Conservation (phyloP, 2,113 vertebrate species). For the Ceyx melanurus region DNA sequence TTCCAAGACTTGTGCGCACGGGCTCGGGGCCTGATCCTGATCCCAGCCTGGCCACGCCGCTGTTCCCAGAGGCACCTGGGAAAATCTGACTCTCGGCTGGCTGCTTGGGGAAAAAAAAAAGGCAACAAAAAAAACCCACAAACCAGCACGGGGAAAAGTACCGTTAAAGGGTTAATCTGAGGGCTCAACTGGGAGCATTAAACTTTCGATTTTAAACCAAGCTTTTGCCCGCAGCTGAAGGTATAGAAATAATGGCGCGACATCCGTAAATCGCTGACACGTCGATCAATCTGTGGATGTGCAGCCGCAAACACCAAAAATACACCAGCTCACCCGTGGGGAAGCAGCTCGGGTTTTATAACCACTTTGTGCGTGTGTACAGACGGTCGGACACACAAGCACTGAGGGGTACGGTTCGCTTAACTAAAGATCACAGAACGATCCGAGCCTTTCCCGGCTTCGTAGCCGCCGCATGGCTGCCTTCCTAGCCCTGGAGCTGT, state of each 20-base stretch:
- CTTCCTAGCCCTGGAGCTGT: background rate
- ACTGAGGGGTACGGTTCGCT: accelerated
- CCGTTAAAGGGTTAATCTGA: background rate
- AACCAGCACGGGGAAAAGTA: accelerated
- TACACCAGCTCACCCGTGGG: background rate
- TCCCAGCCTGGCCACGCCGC: background rate
- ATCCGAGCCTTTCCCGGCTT: accelerated
- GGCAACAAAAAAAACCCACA: no score
- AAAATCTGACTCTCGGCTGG: accelerated
- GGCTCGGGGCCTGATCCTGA: background rate
- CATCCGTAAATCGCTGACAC: background rate
- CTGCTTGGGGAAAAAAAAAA: background rate
- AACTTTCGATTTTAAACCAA: background rate
- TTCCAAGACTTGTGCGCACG: accelerated
- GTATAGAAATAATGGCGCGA: background rate
- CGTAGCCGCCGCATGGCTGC: background rate
- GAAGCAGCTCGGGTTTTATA: background rate
- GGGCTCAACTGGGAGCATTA: background rate
- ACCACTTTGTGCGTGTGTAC: background rate
- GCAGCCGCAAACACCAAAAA: background rate
- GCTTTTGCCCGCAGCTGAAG: background rate
- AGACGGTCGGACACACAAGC: background rate
- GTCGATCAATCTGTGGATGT: background rate
- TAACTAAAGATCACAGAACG: accelerated
- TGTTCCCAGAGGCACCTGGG: background rate